These are phyloP conservation scores for Tetramorium alpestre DNA, from an alignment of 1,140 invertebrate species.

Conservation along the genomic window DNA sequence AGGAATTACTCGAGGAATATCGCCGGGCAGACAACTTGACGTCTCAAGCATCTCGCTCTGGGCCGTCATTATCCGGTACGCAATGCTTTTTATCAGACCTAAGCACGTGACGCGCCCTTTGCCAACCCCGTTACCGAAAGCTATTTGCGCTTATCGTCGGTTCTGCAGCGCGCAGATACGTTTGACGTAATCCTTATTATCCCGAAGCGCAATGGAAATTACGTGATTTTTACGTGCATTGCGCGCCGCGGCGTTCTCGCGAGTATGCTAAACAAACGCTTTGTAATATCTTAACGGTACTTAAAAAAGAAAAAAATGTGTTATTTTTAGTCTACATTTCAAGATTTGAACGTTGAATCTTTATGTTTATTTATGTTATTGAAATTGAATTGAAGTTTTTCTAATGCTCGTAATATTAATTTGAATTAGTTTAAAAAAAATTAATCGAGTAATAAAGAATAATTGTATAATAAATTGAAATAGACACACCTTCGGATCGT, in stretches of 20 bases:
- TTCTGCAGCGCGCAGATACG: slow-evolving; percentile 9
- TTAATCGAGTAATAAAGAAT: background rate
- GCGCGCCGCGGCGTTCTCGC: background rate
- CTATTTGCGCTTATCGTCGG: slow-evolving; percentile 36
- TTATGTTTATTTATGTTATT: background rate
- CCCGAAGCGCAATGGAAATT: slow-evolving; percentile 35
- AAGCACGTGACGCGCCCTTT: slow-evolving; percentile 19
- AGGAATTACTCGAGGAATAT: slow-evolving; percentile 43
- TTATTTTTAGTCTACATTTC: background rate
- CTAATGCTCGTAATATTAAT: background rate
- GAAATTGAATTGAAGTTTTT: background rate
- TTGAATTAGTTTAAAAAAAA: background rate
- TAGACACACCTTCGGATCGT: background rate
- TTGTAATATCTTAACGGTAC: background rate
- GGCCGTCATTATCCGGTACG: slow-evolving; percentile 32
- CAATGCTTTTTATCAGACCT: slow-evolving; percentile 35
- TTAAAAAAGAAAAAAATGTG: background rate
- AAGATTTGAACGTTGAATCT: background rate
- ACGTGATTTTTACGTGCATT: slow-evolving; percentile 5
- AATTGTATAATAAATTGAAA: background rate
- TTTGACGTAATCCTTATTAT: slow-evolving; percentile 49
- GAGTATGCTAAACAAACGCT: background rate
- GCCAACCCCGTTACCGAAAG: slow-evolving; percentile 25
- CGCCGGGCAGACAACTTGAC: slow-evolving; percentile 44
- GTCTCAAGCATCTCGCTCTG: slow-evolving; percentile 36